Percentiles rank a stretch among this genome's conserved stretches.
Evolutionary conservation across 2,113 vertebrate species (phyloP).

Genomic region (Climacteris rufus): DNA sequence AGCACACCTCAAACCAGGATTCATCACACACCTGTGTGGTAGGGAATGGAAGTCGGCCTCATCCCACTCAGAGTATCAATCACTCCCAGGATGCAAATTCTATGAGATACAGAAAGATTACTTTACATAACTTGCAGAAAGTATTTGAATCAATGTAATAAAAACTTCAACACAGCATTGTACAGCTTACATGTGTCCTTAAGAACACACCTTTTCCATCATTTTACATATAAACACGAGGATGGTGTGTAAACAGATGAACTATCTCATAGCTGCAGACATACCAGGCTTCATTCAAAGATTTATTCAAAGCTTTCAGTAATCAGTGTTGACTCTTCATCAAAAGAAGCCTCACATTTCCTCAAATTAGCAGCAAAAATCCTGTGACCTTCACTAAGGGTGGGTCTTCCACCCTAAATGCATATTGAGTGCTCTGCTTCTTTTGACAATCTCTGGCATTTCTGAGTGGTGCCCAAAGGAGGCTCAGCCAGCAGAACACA

Average conservation of each 20-base stretch:
- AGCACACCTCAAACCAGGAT: constrained; percentile 36
- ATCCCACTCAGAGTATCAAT: constrained; percentile 51
- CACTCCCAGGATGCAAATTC: constrained; percentile 68
- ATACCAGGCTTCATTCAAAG: neutral
- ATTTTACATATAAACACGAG: neutral
- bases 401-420: neutral
- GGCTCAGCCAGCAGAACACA: neutral
- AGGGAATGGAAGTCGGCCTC: constrained; percentile 44
- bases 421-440: neutral
- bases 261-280: neutral
- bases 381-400: neutral
- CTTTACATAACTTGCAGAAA: constrained; percentile 52
- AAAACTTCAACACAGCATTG: constrained; percentile 37
- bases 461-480: neutral
- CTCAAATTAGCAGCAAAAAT: neutral
- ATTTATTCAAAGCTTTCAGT: neutral
- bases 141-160: constrained; percentile 45
- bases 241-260: neutral
- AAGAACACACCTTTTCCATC: neutral
- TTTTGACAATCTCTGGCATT: neutral
- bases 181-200: constrained; percentile 9
- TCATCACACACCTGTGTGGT: constrained; percentile 47
- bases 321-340: neutral
- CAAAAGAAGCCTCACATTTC: neutral
- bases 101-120: constrained; percentile 35